phyloP scores from a whole-genome alignment of 2,888 invertebrate genomes.

The Lasioglossum morio region DNA sequence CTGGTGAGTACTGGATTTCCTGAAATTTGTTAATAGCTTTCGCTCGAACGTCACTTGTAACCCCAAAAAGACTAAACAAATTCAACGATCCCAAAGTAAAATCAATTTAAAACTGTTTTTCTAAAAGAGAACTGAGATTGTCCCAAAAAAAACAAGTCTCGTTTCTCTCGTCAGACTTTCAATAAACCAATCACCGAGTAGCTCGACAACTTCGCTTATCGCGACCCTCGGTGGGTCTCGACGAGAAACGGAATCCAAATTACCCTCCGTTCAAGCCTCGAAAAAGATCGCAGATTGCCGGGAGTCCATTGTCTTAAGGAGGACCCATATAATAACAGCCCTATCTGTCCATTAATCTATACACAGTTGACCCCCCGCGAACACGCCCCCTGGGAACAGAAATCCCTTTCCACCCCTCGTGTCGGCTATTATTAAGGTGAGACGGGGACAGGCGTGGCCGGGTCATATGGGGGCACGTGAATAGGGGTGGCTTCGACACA shows the following conservation, averaged over 20 bases:
- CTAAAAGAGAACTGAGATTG: neutral
- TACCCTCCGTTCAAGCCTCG: constrained; percentile 27
- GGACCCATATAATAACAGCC: constrained; percentile 46
- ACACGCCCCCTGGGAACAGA: constrained; percentile 32
- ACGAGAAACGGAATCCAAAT: constrained; percentile 42
- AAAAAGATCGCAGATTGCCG: constrained; percentile 57
- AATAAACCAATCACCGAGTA: constrained; percentile 17
- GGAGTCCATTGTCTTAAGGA: constrained; percentile 47
- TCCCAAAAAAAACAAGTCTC: neutral
- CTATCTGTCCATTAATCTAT: constrained; percentile 62
- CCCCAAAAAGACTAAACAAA: neutral
- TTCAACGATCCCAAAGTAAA: neutral
- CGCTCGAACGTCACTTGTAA: neutral
- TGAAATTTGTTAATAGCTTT: neutral
- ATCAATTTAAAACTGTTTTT: neutral
- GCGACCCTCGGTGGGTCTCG: neutral
- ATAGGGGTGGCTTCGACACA: constrained; percentile 29
- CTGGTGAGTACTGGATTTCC: constrained; percentile 74
- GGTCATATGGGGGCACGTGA: constrained; percentile 36
- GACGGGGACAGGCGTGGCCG: constrained; percentile 10
- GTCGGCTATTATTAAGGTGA: constrained; percentile 48
- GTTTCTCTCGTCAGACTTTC: neutral
- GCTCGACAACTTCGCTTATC: constrained; percentile 24
- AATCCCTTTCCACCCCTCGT: constrained; percentile 28
- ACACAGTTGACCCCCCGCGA: constrained; percentile 42